phyloP scores from a whole-genome alignment of 2,888 invertebrate genomes.

The Oscheius sp. region DNA sequence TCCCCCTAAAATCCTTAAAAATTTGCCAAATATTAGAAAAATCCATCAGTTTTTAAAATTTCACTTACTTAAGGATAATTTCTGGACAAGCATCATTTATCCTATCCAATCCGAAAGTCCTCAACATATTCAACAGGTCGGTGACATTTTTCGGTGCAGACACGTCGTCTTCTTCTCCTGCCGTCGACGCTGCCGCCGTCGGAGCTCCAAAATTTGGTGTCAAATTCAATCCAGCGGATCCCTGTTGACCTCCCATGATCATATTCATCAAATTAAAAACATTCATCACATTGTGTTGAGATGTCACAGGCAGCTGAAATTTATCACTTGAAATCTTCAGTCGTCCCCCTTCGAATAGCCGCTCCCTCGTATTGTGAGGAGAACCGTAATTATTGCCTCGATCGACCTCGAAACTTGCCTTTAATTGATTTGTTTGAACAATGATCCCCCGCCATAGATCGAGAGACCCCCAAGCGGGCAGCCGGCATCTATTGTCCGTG shows the following conservation, averaged over 20 bases:
- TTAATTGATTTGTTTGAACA: constrained; percentile 54
- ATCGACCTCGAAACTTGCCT: constrained; percentile 49
- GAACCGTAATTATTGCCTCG: constrained; percentile 36
- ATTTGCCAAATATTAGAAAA: too few relatives aligned
- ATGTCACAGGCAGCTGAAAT: constrained; percentile 25
- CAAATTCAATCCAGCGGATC: neutral
- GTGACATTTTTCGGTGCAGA: constrained; percentile 12
- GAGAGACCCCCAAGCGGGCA: too few relatives aligned
- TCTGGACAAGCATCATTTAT: constrained; percentile 26
- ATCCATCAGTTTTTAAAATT: too few relatives aligned
- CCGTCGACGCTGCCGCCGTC: neutral
- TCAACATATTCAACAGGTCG: constrained; percentile 33
- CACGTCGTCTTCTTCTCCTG: constrained; percentile 24
- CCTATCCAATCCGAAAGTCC: constrained; percentile 35
- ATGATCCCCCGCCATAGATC: constrained; percentile 20
- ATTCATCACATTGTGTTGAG: constrained; percentile 36
- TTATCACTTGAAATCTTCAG: neutral
- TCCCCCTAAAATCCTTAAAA: too few relatives aligned
- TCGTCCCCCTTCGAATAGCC: neutral
- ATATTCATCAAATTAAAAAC: constrained; percentile 41
- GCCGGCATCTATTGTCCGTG: constrained; percentile 32
- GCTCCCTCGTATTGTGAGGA: neutral
- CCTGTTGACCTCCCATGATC: constrained; percentile 30
- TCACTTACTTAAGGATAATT: constrained; percentile 24
- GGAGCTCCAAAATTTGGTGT: neutral